phyloP scores from a whole-genome alignment of 2,113 vertebrate species.

The Osmerus mordax region DNA sequence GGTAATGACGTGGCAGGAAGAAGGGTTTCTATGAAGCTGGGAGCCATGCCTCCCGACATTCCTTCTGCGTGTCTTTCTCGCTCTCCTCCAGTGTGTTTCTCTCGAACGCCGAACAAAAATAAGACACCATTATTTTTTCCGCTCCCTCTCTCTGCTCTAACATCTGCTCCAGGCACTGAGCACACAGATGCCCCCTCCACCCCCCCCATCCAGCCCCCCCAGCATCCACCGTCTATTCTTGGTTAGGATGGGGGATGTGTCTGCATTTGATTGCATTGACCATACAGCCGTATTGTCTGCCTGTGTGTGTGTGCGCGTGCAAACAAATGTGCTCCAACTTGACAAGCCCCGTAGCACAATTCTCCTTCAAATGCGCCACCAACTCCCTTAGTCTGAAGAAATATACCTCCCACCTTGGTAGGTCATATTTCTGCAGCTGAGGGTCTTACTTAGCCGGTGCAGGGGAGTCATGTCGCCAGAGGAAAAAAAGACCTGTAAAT shows the following conservation, averaged over 20 bases:
- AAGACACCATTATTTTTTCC: too few species aligned
- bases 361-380: too few species aligned
- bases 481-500: background rate
- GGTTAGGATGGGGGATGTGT: slow-evolving; percentile 11
- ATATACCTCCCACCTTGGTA: background rate
- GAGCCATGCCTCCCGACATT: background rate
- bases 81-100: too few species aligned
- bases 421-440: background rate
- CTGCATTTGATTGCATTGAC: background rate
- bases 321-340: background rate
- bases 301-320: too few species aligned
- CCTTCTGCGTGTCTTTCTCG: background rate
- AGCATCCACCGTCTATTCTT: background rate
- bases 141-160: too few species aligned
- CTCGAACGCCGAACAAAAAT: too few species aligned
- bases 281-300: slow-evolving; percentile 2
- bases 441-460: slow-evolving; percentile 2
- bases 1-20: background rate
- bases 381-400: background rate
- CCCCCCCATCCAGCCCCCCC: background rate
- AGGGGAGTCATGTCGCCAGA: slow-evolving; percentile 1
- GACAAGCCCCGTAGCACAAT: background rate
- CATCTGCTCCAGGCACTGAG: too few species aligned
- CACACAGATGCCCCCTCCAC: background rate
- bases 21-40: background rate